These are phyloP conservation scores for Agrochola circellaris DNA, from an alignment of 2,888 invertebrate species.

Conservation along the genomic window DNA sequence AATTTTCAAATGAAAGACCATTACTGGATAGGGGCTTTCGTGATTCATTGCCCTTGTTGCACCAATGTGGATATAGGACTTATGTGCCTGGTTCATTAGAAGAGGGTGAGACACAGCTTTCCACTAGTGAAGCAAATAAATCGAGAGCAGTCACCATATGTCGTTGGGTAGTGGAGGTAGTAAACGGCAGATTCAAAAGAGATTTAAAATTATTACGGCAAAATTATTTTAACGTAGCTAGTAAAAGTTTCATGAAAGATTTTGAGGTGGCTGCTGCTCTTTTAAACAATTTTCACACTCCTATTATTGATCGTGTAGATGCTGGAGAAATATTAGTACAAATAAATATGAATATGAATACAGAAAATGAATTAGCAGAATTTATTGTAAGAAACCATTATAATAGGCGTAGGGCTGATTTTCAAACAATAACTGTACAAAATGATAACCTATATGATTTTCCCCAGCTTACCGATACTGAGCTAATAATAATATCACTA, in stretches of 20 bases:
- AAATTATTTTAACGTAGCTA: not conserved
- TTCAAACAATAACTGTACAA: not conserved
- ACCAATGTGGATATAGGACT: slow-evolving; percentile 27
- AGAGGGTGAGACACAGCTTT: slow-evolving; percentile 30
- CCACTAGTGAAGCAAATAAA: slow-evolving; percentile 37
- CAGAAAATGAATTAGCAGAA: not conserved
- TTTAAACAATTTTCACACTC: not conserved
- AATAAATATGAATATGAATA: not conserved
- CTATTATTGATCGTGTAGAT: not conserved
- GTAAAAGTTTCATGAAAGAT: slow-evolving; percentile 1
- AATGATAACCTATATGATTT: not conserved
- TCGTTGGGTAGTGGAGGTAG: not conserved
- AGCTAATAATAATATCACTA: too few species aligned
- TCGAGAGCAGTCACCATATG: slow-evolving; percentile 30
- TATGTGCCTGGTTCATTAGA: slow-evolving; percentile 20
- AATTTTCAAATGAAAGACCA: too few species aligned
- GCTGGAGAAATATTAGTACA: not conserved
- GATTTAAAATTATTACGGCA: slow-evolving; percentile 4
- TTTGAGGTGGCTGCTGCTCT: not conserved
- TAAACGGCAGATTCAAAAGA: not conserved
- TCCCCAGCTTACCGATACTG: too few species aligned
- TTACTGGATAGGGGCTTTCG: slow-evolving; percentile 8
- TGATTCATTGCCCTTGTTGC: slow-evolving; percentile 23
- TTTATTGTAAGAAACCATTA: not conserved
- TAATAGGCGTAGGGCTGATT: not conserved